Conservation (phyloP, 2,113 vertebrate species). For the Myotis lucifugus region DNA sequence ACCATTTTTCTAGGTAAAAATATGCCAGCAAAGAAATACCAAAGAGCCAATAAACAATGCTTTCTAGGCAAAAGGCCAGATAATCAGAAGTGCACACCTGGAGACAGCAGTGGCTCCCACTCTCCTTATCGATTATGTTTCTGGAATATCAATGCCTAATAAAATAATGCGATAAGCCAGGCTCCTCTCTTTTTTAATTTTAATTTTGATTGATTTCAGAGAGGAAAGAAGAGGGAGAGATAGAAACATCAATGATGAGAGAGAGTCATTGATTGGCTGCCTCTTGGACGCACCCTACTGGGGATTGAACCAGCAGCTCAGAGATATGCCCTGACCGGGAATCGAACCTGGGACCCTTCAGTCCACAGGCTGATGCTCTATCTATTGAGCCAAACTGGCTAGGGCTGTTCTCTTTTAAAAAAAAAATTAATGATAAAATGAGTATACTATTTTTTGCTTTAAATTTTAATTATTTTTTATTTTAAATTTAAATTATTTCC, state of each 20-base stretch:
- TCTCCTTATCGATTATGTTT: neutral
- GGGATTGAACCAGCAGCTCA: too few species aligned
- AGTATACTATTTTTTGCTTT: neutral
- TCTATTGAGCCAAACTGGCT: too few species aligned
- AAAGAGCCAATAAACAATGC: neutral
- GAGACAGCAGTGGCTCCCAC: neutral
- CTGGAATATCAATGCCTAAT: neutral
- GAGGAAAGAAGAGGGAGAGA: too few species aligned
- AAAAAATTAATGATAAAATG: neutral
- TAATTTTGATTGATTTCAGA: too few species aligned
- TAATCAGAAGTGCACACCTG: neutral
- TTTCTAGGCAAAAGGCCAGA: neutral
- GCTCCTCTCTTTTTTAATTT: neutral
- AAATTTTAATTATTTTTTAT: neutral
- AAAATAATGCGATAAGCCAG: neutral
- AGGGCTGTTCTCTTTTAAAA: too few species aligned
- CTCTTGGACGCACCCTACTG: too few species aligned
- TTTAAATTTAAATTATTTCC: constrained; percentile 13
- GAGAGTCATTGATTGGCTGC: too few species aligned
- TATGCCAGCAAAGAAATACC: neutral
- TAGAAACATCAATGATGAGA: too few species aligned
- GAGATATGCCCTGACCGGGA: too few species aligned
- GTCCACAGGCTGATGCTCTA: too few species aligned
- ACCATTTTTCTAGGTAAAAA: neutral
- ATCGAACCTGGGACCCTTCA: too few species aligned